These are phyloP conservation scores for Sebastes goodei DNA, from an alignment of 2,797 vertebrate species.

Conservation along the genomic window DNA sequence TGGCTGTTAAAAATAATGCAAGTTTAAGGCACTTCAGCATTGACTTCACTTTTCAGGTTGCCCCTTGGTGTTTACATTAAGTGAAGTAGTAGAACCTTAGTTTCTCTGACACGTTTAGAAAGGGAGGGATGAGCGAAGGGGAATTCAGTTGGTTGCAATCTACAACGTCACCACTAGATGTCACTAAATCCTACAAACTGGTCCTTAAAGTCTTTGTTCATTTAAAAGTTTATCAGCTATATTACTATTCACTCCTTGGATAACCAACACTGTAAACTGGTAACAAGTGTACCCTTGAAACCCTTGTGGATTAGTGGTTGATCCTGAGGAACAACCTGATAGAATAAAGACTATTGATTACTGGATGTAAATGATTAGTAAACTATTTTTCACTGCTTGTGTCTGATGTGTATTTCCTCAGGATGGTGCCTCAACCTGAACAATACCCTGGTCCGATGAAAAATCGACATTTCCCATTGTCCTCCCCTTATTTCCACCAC, in stretches of 20 bases:
- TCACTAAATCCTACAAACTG: not conserved
- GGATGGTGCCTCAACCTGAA: not conserved
- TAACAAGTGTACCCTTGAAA: not conserved
- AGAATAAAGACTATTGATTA: not conserved
- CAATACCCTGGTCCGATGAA: not conserved
- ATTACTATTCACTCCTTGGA: not conserved
- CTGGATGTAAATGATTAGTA: not conserved
- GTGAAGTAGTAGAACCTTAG: accelerated
- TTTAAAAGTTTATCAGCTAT: not conserved
- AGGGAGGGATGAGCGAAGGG: not conserved
- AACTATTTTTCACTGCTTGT: not conserved
- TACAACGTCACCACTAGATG: not conserved
- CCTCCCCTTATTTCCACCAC: not conserved
- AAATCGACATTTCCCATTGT: not conserved
- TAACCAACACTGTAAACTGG: constrained; percentile 31
- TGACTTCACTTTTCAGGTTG: not conserved
- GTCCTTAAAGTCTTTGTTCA: not conserved
- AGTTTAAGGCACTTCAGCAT: not conserved
- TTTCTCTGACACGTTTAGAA: not conserved
- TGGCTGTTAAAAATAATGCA: not conserved
- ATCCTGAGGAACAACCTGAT: not conserved
- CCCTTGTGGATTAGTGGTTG: not conserved
- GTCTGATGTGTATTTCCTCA: not conserved
- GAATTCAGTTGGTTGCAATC: not conserved
- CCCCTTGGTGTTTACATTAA: not conserved